Evolutionary conservation across 2,113 vertebrate species (phyloP).

Genomic region (Chaetodon trifascialis): DNA sequence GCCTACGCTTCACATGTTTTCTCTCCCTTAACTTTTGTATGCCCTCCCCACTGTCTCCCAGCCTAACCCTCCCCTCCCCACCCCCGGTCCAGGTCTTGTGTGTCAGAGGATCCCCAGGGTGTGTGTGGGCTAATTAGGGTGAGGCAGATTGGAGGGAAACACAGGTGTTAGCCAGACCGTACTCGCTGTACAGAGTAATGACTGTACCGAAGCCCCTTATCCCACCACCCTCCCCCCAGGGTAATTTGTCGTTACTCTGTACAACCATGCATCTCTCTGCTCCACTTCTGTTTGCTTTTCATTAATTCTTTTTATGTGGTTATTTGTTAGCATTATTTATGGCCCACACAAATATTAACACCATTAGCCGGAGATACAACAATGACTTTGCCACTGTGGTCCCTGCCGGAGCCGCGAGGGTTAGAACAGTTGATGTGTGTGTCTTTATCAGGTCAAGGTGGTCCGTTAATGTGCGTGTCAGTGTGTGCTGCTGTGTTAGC

Average conservation of each 20-base stretch:
- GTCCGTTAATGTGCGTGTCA: conserved; percentile 58
- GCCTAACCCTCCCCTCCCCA: conserved; percentile 38
- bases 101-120: conserved; percentile 88
- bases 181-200: conserved; percentile 82
- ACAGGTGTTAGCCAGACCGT: conserved; percentile 82
- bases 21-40: conserved; percentile 59
- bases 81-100: conserved; percentile 74
- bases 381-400: conserved; percentile 84
- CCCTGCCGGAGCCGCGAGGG: conserved; percentile 71
- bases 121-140: conserved; percentile 99
- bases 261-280: conserved; percentile 94
- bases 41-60: conserved; percentile 52
- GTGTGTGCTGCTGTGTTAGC: conserved; percentile 32
- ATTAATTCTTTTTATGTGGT: conserved; percentile 89
- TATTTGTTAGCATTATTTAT: conserved; percentile 93
- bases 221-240: conserved; percentile 64
- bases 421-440: conserved; percentile 66
- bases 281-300: conserved; percentile 87
- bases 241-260: conserved; percentile 97
- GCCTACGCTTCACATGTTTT: conserved; percentile 22
- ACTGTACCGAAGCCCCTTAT: conserved; percentile 74
- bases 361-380: conserved; percentile 85
- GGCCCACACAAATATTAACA: conserved; percentile 95
- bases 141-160: conserved; percentile 87
- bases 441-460: conserved; percentile 86